Base-by-base conservation (phyloP, 2,888 invertebrate species). In the Odontothrips loti region DNA sequence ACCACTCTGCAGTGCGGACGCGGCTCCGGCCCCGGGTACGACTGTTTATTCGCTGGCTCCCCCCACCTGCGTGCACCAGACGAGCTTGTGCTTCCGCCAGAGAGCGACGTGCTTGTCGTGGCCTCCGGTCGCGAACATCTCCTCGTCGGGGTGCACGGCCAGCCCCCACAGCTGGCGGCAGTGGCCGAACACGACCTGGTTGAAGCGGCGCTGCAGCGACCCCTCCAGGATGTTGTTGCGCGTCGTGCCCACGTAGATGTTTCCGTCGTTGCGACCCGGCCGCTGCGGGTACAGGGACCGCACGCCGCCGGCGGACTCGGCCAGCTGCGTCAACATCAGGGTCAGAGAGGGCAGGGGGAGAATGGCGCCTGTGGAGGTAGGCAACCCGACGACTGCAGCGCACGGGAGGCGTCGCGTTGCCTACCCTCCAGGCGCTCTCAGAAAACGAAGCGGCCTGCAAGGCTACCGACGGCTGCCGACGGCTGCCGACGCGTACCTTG, bases 121-220 rank as follows among this genome's bases (percentile, higher is more conserved):
- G 0, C 97, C 97, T 0, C 96, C 96, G 0, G 97, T 96, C 0
- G 96, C 95, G 86, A 96, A 96, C 84, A 96, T 91, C 87, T 96
- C 96, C 85, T 95, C 95, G 84, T 95, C 95, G 0, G 96, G 96
- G 87, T 97, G 96, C 1, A 95, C 94, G 4, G 96, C 95, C 81
- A 97, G 87, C 0, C 96, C 96, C 92, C 95, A 94, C 6, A 97
- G 89, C 86, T 95, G 95, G 82, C 95, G 92, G 81, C 95, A 94
- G 87, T 97, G 96, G 0, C 97, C 97, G 87, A 97, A 95, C 51
- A 95, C 91, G 48, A 95, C 91, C 88, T 93, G 93, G 85, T 94
- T 95, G 87, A 97, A 97, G 86, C 96, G 90, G 84, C 96, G 90
- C 86, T 96, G 96, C 81, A 97, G 87, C 0, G 96, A 96, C 10